Conservation (phyloP, 2,113 vertebrate genomes). For the Coryphaenoides rupestris region DNA sequence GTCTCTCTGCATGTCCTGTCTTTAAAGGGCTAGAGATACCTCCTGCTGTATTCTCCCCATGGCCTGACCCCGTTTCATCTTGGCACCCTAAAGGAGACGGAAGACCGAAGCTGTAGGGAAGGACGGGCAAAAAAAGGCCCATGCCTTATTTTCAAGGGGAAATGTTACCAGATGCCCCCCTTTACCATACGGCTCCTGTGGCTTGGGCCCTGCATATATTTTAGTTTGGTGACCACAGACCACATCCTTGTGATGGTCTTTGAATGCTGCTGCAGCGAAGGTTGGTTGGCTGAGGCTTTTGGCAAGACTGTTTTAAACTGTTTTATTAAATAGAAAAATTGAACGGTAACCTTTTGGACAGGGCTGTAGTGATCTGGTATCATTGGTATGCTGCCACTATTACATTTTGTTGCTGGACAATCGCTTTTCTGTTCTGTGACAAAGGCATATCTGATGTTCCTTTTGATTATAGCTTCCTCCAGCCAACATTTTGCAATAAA, state of each 20-base stretch:
- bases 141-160: slow-evolving; percentile 28
- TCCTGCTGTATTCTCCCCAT: slow-evolving; percentile 15
- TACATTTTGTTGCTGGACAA: too few species aligned
- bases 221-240: slow-evolving; percentile 60
- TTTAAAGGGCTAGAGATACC: slow-evolving; percentile 27
- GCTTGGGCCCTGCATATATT: slow-evolving; percentile 46
- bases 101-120: slow-evolving; percentile 8
- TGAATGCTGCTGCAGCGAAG: slow-evolving; percentile 25
- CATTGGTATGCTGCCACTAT: too few species aligned
- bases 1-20: slow-evolving; percentile 18
- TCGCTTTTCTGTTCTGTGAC: slow-evolving; percentile 1
- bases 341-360: too few species aligned
- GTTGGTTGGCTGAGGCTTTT: slow-evolving; percentile 25
- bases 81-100: slow-evolving; percentile 15
- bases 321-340: too few species aligned
- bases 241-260: slow-evolving; percentile 59
- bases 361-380: too few species aligned
- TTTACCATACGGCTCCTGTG: slow-evolving; percentile 20
- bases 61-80: slow-evolving; percentile 18
- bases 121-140: slow-evolving; percentile 21
- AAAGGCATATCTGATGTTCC: neutral
- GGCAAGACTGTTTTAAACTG: too few species aligned
- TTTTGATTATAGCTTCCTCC: slow-evolving; percentile 1
- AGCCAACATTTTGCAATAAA: neutral
- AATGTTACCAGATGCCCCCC: slow-evolving; percentile 55